phyloP scores from a whole-genome alignment of 1,140 invertebrate genomes.

The Orussus abietinus region DNA sequence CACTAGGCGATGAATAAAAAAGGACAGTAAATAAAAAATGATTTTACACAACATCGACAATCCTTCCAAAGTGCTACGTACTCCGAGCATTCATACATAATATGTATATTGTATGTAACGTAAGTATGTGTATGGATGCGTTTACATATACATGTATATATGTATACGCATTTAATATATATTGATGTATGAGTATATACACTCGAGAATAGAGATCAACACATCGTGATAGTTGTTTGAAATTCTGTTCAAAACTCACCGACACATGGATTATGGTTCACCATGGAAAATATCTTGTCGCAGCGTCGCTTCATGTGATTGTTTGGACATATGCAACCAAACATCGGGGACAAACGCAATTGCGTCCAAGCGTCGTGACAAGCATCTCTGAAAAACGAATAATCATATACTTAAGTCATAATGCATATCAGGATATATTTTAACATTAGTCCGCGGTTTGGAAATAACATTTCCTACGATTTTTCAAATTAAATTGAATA shows the following conservation, averaged over 20 bases:
- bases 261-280: conserved; percentile 88
- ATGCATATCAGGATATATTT: too few species aligned
- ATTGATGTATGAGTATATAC: conserved; percentile 23
- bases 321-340: conserved; percentile 86
- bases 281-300: conserved; percentile 77
- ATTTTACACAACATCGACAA: conserved; percentile 32
- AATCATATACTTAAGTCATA: too few species aligned
- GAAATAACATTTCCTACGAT: too few species aligned
- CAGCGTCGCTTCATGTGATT: conserved; percentile 82
- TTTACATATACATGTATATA: not conserved
- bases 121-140: too few species aligned
- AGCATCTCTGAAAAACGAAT: conserved; percentile 62
- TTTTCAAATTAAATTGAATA: too few species aligned
- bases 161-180: conserved; percentile 3
- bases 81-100: not conserved
- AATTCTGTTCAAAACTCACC: conserved; percentile 64
- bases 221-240: conserved; percentile 5
- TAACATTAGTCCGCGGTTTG: too few species aligned
- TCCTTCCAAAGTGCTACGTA: conserved; percentile 19
- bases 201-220: conserved; percentile 14
- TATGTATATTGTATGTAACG: too few species aligned
- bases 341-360: conserved; percentile 77
- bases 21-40: conserved; percentile 15
- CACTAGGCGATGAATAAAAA: conserved; percentile 5
- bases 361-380: conserved; percentile 83